Conservation (phyloP, 2,113 vertebrate genomes). For the Acrocephalus arundinaceus region DNA sequence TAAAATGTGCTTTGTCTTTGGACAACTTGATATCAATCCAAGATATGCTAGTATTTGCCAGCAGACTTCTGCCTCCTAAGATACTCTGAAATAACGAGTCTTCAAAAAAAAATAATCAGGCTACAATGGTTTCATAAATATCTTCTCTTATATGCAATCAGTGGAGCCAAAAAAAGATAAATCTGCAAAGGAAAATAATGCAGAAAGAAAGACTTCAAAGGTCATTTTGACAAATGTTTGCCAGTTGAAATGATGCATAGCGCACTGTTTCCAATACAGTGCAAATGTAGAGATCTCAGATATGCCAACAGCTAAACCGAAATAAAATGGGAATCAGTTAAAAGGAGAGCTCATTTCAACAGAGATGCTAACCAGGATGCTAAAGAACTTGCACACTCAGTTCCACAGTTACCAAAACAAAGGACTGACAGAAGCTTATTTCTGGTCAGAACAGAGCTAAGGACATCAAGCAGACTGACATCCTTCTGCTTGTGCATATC, state of each 20-base stretch:
- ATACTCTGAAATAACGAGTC: background rate
- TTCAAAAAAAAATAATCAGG: background rate
- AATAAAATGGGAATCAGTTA: background rate
- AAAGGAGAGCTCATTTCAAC: background rate
- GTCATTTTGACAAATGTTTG: slow-evolving; percentile 3
- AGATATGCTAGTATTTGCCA: background rate
- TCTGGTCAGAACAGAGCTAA: background rate
- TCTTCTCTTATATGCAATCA: background rate
- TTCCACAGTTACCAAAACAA: background rate
- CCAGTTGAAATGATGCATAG: background rate
- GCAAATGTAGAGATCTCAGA: background rate
- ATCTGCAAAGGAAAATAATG: background rate
- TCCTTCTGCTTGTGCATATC: background rate
- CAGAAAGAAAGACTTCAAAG: background rate
- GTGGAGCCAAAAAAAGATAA: background rate
- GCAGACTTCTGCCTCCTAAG: background rate
- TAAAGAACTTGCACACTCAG: background rate
- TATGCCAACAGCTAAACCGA: background rate
- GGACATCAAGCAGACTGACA: background rate
- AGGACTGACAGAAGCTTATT: background rate
- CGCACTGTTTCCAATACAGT: background rate
- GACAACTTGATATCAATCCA: background rate
- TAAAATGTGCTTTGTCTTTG: background rate
- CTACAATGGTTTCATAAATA: background rate
- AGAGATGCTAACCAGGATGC: background rate